Conservation (phyloP, 2,888 invertebrate genomes). For the Euplexia lucipara region DNA sequence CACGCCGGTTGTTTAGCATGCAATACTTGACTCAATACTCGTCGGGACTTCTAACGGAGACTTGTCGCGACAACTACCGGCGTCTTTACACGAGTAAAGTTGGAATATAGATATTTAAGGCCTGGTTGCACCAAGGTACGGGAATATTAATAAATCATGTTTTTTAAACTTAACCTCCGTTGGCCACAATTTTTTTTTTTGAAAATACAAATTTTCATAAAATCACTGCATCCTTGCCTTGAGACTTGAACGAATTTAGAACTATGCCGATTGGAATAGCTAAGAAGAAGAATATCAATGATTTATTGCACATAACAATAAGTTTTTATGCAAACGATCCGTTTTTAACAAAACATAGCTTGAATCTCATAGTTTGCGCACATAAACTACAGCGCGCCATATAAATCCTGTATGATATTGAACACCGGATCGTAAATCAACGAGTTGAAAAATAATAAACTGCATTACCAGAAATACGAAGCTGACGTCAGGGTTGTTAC, state of each 20-base stretch:
- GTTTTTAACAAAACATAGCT: constrained; percentile 23
- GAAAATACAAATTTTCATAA: too few relatives aligned
- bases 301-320: constrained; percentile 10
- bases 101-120: constrained; percentile 53
- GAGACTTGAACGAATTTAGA: constrained; percentile 39
- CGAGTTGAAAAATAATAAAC: constrained; percentile 47
- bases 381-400: constrained; percentile 13
- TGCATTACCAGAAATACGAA: constrained; percentile 41
- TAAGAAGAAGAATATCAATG: constrained; percentile 9
- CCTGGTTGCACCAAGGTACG: too few relatives aligned
- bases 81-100: constrained; percentile 63
- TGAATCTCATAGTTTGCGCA: constrained; percentile 14
- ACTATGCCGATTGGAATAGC: constrained; percentile 31
- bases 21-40: constrained; percentile 80
- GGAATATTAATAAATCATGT: too few relatives aligned
- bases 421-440: constrained; percentile 45
- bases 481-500: constrained; percentile 47
- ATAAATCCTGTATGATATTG: constrained; percentile 46
- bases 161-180: too few relatives aligned
- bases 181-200: too few relatives aligned
- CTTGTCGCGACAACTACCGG: constrained; percentile 84
- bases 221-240: too few relatives aligned
- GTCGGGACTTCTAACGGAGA: constrained; percentile 79
- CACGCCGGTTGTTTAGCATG: constrained; percentile 79
- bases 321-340: constrained; percentile 11